phyloP scores from a whole-genome alignment of 2,113 vertebrate species.

The Chionomys nivalis region DNA sequence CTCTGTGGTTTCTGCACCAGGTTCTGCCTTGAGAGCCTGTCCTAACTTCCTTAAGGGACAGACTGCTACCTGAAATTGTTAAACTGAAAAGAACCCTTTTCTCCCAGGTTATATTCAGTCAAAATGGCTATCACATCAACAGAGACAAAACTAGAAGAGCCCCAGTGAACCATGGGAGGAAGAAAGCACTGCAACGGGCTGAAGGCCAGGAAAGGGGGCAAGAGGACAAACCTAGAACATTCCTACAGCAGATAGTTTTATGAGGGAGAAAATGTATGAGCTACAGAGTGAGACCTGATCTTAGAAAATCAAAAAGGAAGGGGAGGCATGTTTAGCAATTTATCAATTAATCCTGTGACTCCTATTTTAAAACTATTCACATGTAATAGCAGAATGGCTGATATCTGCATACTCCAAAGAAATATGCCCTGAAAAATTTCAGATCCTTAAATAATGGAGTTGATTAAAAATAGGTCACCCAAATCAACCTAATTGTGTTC shows the following conservation, averaged over 20 bases:
- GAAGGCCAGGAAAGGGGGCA: background rate
- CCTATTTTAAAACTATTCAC: constrained; percentile 56
- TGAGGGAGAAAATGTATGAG: background rate
- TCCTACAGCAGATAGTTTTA: background rate
- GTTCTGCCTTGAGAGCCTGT: background rate
- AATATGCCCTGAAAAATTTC: constrained; percentile 35
- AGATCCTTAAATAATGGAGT: constrained; percentile 70
- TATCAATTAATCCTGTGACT: constrained; percentile 33
- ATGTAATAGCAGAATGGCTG: background rate
- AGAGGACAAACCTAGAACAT: background rate
- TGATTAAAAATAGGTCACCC: constrained; percentile 80
- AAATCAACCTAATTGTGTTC: constrained; percentile 77
- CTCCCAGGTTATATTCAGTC: too few species aligned
- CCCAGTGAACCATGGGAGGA: background rate
- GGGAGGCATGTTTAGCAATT: background rate
- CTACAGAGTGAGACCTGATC: background rate
- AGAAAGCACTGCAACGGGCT: background rate
- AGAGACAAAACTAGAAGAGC: background rate
- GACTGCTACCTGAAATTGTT: background rate
- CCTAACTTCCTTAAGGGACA: background rate
- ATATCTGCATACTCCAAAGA: background rate
- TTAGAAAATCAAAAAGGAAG: background rate
- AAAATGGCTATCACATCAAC: background rate
- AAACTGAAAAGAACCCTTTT: background rate
- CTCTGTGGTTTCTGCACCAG: background rate